Evolutionary conservation across 2,797 vertebrate genomes (phyloP).

Genomic region (Microtus agrestis): DNA sequence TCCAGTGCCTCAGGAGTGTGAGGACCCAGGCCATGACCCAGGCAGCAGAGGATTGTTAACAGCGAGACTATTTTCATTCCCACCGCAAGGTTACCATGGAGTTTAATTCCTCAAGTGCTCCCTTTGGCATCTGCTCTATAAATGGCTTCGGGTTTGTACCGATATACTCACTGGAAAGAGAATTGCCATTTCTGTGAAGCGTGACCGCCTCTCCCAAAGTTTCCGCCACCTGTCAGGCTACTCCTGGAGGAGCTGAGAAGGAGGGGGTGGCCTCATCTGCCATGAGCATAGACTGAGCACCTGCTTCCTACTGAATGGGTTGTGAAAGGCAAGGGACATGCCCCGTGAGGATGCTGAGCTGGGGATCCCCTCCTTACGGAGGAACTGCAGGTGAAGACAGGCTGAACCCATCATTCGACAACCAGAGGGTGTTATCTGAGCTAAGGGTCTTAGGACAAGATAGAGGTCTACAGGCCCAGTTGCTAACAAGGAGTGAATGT

Average conservation of each 20-base stretch:
- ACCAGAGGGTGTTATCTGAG: neutral
- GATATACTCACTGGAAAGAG: constrained; percentile 42
- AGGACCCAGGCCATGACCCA: neutral
- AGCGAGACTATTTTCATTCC: constrained; percentile 54
- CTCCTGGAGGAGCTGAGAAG: neutral
- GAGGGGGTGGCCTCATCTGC: neutral
- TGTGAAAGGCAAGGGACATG: neutral
- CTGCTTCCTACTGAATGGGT: neutral
- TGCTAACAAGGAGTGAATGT: neutral
- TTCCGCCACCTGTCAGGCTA: neutral
- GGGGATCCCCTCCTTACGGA: neutral
- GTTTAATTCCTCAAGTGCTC: constrained; percentile 64
- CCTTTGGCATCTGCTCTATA: constrained; percentile 63
- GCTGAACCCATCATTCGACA: neutral
- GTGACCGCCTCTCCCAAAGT: neutral
- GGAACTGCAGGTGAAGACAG: neutral
- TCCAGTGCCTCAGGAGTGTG: neutral
- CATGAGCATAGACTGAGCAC: rapidly evolving
- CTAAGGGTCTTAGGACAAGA: neutral
- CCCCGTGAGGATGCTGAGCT: neutral
- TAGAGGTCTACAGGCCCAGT: neutral
- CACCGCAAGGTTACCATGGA: constrained; percentile 45
- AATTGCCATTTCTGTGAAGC: constrained; percentile 13
- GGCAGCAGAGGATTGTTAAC: neutral
- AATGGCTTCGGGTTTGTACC: constrained; percentile 56